phyloP scores from a whole-genome alignment of 2,797 vertebrate genomes.

The Acanthornis magna region DNA sequence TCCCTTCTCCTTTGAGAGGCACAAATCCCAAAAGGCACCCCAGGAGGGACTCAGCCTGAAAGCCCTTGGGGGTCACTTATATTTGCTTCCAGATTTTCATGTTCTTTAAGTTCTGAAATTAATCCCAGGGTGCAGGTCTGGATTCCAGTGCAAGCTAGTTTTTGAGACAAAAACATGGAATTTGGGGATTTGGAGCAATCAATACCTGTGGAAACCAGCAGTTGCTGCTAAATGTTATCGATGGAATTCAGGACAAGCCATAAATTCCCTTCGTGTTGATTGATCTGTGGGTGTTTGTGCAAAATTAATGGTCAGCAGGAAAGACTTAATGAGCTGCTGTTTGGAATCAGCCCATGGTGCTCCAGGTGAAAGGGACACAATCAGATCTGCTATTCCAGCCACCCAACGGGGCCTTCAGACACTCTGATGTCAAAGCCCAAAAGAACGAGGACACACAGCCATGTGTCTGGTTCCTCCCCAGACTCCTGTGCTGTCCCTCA shows the following conservation, averaged over 20 bases:
- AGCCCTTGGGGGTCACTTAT: background rate
- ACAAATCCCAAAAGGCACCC: background rate
- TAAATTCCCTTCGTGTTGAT: background rate
- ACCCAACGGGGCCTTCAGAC: background rate
- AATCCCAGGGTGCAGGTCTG: background rate
- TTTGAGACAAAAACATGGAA: background rate
- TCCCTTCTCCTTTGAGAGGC: background rate
- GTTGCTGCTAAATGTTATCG: background rate
- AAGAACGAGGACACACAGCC: fast-evolving
- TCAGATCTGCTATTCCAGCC: background rate
- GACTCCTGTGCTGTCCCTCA: background rate
- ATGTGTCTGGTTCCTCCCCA: background rate
- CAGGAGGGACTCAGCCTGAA: background rate
- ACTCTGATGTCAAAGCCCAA: background rate
- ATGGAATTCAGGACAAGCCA: background rate
- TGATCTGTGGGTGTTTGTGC: background rate
- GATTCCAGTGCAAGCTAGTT: background rate
- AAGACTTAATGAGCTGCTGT: background rate
- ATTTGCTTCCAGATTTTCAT: background rate
- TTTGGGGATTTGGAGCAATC: background rate
- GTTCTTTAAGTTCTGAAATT: background rate
- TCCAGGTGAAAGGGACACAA: background rate
- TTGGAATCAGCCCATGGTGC: background rate
- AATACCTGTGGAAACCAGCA: fast-evolving
- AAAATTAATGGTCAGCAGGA: background rate